These are phyloP conservation scores for Hirudinaria manillensis DNA, from an alignment of 2,888 invertebrate genomes.

Conservation along the genomic window DNA sequence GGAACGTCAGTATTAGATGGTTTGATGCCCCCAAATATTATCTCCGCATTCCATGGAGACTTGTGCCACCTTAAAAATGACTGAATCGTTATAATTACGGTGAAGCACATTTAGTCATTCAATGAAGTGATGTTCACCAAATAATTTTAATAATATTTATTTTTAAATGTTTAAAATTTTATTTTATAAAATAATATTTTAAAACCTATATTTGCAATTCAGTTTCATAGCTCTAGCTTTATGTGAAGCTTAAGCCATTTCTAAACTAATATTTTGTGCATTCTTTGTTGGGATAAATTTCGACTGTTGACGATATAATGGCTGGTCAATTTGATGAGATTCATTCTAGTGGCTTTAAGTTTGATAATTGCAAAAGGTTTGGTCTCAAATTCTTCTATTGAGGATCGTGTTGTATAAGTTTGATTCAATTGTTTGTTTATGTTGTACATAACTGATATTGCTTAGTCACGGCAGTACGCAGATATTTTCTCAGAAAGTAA, in stretches of 20 bases:
- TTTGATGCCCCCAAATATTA: no score
- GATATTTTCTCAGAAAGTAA: no score
- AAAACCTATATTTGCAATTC: neutral
- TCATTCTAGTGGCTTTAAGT: slow-evolving; percentile 46
- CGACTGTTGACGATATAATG: slow-evolving; percentile 23
- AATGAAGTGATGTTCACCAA: neutral
- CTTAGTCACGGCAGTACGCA: no score
- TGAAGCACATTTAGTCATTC: no score
- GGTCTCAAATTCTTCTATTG: no score
- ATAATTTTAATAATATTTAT: neutral
- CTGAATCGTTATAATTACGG: no score
- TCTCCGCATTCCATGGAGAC: no score
- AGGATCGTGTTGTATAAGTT: no score
- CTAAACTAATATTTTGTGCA: neutral
- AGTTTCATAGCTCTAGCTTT: neutral
- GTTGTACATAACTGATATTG: no score
- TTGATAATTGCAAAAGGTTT: slow-evolving; percentile 49
- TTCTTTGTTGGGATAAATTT: slow-evolving; percentile 7
- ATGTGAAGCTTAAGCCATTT: neutral
- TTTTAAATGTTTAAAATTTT: neutral
- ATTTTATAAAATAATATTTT: neutral
- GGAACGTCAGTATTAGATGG: no score
- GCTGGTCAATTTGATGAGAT: slow-evolving; percentile 22
- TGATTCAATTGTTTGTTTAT: no score
- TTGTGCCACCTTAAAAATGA: no score